Base-by-base conservation (phyloP, 1,140 invertebrate species). In the Drosophila parabipectinata region DNA sequence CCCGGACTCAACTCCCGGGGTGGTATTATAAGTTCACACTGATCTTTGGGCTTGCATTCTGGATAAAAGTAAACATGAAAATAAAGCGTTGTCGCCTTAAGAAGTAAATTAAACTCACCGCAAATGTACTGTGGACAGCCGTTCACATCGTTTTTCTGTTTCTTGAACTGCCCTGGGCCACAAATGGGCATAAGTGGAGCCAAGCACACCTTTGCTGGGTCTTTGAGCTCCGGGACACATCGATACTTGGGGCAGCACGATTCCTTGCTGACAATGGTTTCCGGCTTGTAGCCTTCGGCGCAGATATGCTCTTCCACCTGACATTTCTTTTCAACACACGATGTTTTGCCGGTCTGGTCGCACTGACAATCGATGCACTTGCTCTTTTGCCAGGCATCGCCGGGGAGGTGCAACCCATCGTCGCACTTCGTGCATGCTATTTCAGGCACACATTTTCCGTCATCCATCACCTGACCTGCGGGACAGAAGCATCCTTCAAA, bases 401-500 rank as follows among this genome's bases (percentile, higher is more conserved):
- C 94, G 1, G 92, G 92, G 68, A 93, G 77, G 77, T 93, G 93
- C 10, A 92, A 69, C 12, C 77, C 77, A 50, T 92, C 90, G 55
- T 92, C 91, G 48, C 91, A 91, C 48, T 90, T 83, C 2, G 72
- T 64, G 45, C 91, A 92, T 26, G 89, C 72, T 4, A 75, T 69
- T 30, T 92, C 90, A 0, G 63, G 56, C 12, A 93, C 67, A 66
- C 93, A 93, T 32, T 92, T 92, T 6, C 81, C 89, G 34, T 88
- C 91, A 15, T 92, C 87, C 68, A 92, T 77, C 32, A 96, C 94
- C 87, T 95, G 93, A 53, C 94, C 94, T 45, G 93, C 82, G 2
- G 96, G 95, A 93, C 97, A 98, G 93, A 96, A 96, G 91, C 97
- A 98, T 5, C 97, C 97, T 87, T 98, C 97, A 30, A 87, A 26